A percentile compares a stretch with the other conserved stretches of the same genome.
Conservation (phyloP, 2,113 vertebrate genomes). For the Callipepla squamata region DNA sequence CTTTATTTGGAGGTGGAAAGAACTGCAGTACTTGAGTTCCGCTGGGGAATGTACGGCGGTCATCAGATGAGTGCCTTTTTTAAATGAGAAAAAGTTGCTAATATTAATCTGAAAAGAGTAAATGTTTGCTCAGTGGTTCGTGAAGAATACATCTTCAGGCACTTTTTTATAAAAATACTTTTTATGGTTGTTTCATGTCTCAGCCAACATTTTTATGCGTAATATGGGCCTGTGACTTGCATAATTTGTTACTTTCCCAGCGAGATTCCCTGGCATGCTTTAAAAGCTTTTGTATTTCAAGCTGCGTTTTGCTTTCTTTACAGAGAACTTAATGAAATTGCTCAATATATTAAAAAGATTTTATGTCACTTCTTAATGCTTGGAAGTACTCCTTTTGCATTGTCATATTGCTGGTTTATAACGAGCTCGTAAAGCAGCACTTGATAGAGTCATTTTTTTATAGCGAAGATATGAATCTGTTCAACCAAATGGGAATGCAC, state of each 20-base stretch:
- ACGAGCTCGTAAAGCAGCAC: constrained; percentile 42
- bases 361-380: constrained; percentile 10
- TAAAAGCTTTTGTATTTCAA: constrained; percentile 35
- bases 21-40: neutral
- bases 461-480: neutral
- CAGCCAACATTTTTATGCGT: neutral
- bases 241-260: constrained; percentile 17
- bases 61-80: neutral
- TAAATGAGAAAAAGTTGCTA: neutral
- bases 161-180: neutral
- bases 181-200: constrained; percentile 2
- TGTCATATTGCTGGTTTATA: constrained; percentile 11
- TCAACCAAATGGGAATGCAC: neutral
- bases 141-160: neutral
- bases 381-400: neutral
- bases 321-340: constrained; percentile 48
- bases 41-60: neutral
- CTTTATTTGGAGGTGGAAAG: neutral
- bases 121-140: neutral
- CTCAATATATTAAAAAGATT: constrained; percentile 54
- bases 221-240: neutral
- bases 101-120: constrained; percentile 27
- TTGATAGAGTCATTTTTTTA: neutral
- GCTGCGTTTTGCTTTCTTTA: constrained; percentile 33
- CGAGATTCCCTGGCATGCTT: constrained; percentile 3